Evolutionary conservation across 1,140 invertebrate species (phyloP).

Genomic region (Thaumetopoea pityocampa): DNA sequence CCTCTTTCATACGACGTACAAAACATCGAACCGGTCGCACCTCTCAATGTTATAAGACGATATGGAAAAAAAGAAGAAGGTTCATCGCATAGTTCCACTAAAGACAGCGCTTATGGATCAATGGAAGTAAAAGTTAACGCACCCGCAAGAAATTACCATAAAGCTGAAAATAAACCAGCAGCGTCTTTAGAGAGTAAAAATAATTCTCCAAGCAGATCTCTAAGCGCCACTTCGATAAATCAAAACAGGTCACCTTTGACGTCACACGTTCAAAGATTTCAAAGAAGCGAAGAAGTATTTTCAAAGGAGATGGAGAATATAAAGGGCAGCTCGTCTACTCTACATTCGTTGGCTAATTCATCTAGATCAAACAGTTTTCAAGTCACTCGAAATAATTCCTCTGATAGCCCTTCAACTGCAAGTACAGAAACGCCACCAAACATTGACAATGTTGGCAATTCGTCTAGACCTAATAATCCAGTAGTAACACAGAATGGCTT

Average conservation of each 20-base stretch:
- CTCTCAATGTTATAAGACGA: conserved; percentile 49
- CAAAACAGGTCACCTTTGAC: conserved; percentile 52
- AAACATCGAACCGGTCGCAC: conserved; percentile 70
- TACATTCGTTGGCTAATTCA: conserved; percentile 54
- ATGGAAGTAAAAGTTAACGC: conserved; percentile 58
- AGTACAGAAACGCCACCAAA: conserved; percentile 26
- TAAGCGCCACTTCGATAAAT: conserved; percentile 50
- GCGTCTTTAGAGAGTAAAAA: conserved; percentile 36
- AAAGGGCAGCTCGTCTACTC: conserved; percentile 53
- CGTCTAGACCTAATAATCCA: conserved; percentile 31
- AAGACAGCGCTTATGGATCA: conserved; percentile 75
- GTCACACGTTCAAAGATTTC: conserved; percentile 57
- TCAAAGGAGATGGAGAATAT: conserved; percentile 58
- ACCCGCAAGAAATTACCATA: conserved; percentile 28
- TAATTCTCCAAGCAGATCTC: conserved; percentile 57
- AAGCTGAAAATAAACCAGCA: conserved; percentile 35
- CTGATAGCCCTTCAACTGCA: conserved; percentile 37
- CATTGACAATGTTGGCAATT: conserved; percentile 20
- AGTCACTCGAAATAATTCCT: conserved; percentile 45
- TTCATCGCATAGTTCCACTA: conserved; percentile 62
- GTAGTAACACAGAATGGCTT: conserved; percentile 47
- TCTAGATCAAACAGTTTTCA: conserved; percentile 60
- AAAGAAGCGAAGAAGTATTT: conserved; percentile 67
- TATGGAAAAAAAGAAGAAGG: conserved; percentile 66
- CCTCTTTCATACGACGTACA: conserved; percentile 71